Base-by-base conservation (phyloP, 2,888 invertebrate genomes). In the Schizotus pectinicornis region DNA sequence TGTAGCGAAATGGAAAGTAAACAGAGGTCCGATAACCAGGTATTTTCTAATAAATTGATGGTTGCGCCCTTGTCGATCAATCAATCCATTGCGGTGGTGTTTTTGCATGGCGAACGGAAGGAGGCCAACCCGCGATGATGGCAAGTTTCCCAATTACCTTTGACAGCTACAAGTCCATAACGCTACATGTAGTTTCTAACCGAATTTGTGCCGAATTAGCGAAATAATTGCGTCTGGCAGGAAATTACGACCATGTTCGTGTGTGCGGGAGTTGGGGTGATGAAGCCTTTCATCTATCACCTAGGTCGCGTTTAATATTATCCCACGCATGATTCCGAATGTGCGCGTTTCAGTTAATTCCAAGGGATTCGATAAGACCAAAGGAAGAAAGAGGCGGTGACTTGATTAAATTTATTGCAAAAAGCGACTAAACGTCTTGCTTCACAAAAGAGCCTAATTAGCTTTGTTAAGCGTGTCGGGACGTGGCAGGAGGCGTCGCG, bases 181-280 rank as follows among this genome's bases (percentile, higher is more conserved):
- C 41, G 51, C 38, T 43, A 51, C 46, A 58, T 48, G 42, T 50
- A 57, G 54, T 59, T 58, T 56, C 56, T 62, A 62, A 62, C 45
- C 51, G 53, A 64, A 61, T 64, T 61, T 61, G 52, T 47, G 57
- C 49, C 12, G 60, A 57, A 64, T 64, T 64, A 62, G 56, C 14
- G 47, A 57, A 64, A 62, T 64, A 64, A 62, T 64, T 64, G 59
- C 56, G 34, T 48, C 46, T 56, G 59, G 47, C 61, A 62, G 64
- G 59, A 62, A 61, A 64, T 64, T 64, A 56, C 59, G 42, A 45
- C 45, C 22, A 45, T 55, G 49, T 49, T 58, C 47, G 41, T 56
- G 56, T 49, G 14, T 34, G 49, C 39, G 34, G 9, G 22, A 22
- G 22, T 22, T 43, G 14, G 8, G 37, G 30, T 31, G 22, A 13